These are phyloP conservation scores for Oreochromis niloticus DNA, from an alignment of 2,113 vertebrate genomes.

Conservation along the genomic window DNA sequence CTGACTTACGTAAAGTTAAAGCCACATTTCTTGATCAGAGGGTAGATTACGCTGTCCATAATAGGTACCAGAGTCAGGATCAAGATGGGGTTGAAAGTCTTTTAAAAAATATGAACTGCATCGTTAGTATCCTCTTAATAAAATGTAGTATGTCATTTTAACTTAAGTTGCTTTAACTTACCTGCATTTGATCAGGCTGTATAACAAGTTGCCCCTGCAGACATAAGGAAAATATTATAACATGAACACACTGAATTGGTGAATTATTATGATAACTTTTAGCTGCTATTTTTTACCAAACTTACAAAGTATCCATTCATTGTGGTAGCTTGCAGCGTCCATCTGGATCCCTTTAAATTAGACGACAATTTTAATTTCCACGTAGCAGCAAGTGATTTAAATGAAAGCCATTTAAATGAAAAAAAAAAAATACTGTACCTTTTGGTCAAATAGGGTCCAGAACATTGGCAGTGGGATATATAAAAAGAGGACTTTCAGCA, in stretches of 20 bases:
- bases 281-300: constrained; percentile 1
- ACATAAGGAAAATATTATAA: not conserved
- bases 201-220: constrained; percentile 78
- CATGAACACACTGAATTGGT: not conserved
- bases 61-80: constrained; percentile 88
- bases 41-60: constrained; percentile 80
- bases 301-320: constrained; percentile 90
- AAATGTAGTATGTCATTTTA: not conserved
- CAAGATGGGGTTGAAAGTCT: constrained; percentile 91
- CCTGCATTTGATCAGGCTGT: constrained; percentile 97
- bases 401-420: not conserved
- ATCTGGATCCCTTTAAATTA: constrained; percentile 84
- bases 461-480: constrained; percentile 97
- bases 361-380: not conserved
- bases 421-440: constrained; percentile 73
- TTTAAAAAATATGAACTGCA: constrained; percentile 2
- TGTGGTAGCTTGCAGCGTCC: constrained; percentile 90
- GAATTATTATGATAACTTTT: not conserved
- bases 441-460: constrained; percentile 96
- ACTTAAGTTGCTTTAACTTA: constrained; percentile 25
- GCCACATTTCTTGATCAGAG: constrained; percentile 86
- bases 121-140: not conserved
- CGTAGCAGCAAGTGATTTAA: not conserved
- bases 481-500: constrained; percentile 86
- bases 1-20: constrained; percentile 87